phyloP scores from a whole-genome alignment of 2,113 vertebrate genomes.

The Galbula dea region DNA sequence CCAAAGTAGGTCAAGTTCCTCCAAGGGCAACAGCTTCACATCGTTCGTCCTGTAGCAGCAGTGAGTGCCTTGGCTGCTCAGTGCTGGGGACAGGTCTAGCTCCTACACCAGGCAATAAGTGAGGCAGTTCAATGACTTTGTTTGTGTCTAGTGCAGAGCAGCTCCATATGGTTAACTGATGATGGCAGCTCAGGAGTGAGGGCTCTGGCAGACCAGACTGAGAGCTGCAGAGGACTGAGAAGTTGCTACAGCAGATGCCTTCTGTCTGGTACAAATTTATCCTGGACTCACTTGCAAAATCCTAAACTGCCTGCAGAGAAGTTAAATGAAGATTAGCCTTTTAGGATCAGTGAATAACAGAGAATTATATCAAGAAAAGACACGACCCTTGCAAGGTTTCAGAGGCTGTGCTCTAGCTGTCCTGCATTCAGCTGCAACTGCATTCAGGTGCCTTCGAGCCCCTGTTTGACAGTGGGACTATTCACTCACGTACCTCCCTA shows the following conservation, averaged over 20 bases:
- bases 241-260: not conserved
- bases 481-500: not conserved
- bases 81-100: not conserved
- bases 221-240: not conserved
- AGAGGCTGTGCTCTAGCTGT: not conserved
- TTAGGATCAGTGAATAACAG: too few species aligned
- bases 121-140: not conserved
- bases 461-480: not conserved
- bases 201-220: not conserved
- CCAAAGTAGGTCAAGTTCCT: conserved; percentile 30
- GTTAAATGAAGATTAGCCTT: not conserved
- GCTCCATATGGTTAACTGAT: accelerated
- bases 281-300: not conserved
- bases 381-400: not conserved
- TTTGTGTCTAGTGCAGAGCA: accelerated
- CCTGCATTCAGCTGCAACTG: not conserved
- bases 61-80: not conserved
- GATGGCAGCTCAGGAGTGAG: not conserved
- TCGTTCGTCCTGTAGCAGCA: not conserved
- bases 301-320: not conserved
- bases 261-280: not conserved
- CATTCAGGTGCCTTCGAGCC: not conserved
- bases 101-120: accelerated
- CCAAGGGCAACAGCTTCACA: not conserved
- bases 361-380: not conserved